phyloP scores from a whole-genome alignment of 1,140 invertebrate species.

The Oryctes rhinoceros region DNA sequence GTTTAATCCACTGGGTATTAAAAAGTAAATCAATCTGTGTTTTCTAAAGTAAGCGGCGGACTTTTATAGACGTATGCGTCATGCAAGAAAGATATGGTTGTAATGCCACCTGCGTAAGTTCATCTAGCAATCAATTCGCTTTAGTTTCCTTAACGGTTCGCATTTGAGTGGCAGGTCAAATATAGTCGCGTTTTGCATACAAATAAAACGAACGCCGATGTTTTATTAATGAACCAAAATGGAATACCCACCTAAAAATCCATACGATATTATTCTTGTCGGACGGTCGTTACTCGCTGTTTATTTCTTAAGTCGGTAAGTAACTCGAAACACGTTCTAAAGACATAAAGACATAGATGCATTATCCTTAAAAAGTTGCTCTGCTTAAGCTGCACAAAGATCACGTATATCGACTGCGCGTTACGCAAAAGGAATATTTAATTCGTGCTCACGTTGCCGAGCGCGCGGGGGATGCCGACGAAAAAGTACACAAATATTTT shows the following conservation, averaged over 20 bases:
- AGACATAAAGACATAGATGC: constrained; percentile 41
- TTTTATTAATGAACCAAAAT: constrained; percentile 28
- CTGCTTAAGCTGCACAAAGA: constrained; percentile 34
- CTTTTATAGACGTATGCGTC: background rate
- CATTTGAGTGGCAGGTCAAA: constrained; percentile 23
- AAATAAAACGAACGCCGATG: constrained; percentile 27
- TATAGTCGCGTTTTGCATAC: constrained; percentile 28
- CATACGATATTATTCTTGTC: constrained; percentile 31
- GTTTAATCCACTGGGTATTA: too few relatives aligned
- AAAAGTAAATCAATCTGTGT: too few relatives aligned
- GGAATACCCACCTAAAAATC: constrained; percentile 25
- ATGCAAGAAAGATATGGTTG: background rate
- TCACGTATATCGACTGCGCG: constrained; percentile 39
- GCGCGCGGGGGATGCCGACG: background rate
- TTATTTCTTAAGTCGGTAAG: constrained; percentile 38
- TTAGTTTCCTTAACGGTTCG: constrained; percentile 20
- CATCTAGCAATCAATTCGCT: background rate
- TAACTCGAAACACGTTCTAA: constrained; percentile 38
- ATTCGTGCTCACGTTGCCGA: constrained; percentile 12
- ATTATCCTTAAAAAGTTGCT: constrained; percentile 38
- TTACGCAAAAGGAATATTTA: constrained; percentile 38
- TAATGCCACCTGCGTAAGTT: constrained; percentile 17
- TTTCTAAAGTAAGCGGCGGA: background rate
- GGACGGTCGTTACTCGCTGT: constrained; percentile 10
- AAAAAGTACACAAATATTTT: constrained; percentile 37